Evolutionary conservation across 2,888 invertebrate genomes (phyloP), one percentile per base, ranked within the genome.

Genomic region (Lagria hirta): DNA sequence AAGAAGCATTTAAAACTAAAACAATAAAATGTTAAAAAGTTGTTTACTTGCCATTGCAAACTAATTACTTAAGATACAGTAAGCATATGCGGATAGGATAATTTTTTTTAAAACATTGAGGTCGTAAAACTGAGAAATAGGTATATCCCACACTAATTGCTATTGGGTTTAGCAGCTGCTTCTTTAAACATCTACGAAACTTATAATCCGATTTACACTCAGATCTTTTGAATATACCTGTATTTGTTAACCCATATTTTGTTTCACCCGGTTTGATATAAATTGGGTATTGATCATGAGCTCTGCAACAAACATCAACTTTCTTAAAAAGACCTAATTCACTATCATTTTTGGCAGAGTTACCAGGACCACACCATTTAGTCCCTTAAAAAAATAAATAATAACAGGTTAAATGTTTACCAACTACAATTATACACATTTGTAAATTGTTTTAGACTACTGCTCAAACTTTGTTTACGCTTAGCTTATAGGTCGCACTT

Each of bases 61-160:
- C n/a, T n/a, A n/a, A n/a, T n/a, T n/a, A n/a, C n/a, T n/a, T n/a
- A n/a, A n/a, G n/a, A n/a, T n/a, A n/a, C n/a, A n/a, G 6, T 24
- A 24, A 8, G 14, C 32, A 32, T 2, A 7, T 3, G 4, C 11
- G 13, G 10, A 32, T 20, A 2, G 32, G 32, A 11, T 20, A 32
- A 12, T 32, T 21, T 20, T 34, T 7, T 8, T 78, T 71, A 68
- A 86, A 86, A 68, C 88, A 88, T 64, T 84, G 80, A 0, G 84
- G 84, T 1, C 81, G 78, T 23, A 87, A 70, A 49, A 87, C 73
- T 59, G 84, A 83, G 72, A 88, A 88, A 71, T 84, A 88, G 0
- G 84, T 81, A 14, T 77, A 71, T 1, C 84, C 85, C 26, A 85
- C 79, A 64, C 80, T 77, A n/a, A n/a, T n/a, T n/a, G n/a, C n/a